Evolutionary conservation across 2,797 vertebrate species (phyloP).

Genomic region (Anabas testudineus): DNA sequence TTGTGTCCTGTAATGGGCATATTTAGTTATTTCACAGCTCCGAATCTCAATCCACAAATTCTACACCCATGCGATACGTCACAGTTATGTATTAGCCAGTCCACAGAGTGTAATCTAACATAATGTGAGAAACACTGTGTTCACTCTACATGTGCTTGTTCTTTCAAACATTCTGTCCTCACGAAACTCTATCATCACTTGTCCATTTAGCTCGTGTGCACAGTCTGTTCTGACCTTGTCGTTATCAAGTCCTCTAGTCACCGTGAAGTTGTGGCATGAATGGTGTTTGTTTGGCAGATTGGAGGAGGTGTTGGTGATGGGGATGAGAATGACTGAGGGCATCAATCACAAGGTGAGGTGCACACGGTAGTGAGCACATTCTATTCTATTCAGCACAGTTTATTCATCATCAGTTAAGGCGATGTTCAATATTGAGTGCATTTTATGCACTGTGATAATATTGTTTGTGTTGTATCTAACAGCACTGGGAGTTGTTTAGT

Average conservation of each 20-base stretch:
- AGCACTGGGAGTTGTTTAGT: conserved; percentile 90
- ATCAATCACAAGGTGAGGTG: conserved; percentile 87
- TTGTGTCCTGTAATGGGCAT: not conserved
- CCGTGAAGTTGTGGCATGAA: conserved; percentile 31
- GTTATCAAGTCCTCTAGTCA: conserved; percentile 7
- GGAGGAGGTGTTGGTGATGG: conserved; percentile 91
- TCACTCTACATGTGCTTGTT: conserved; percentile 28
- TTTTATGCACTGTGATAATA: not conserved
- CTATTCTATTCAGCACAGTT: not conserved
- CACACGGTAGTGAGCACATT: no score
- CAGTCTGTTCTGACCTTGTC: conserved; percentile 30
- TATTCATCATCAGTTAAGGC: not conserved
- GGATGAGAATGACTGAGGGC: conserved; percentile 89
- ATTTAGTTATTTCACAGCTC: conserved; percentile 1
- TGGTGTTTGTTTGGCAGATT: conserved; percentile 80
- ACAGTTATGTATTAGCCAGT: conserved; percentile 2
- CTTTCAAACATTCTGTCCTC: conserved; percentile 46
- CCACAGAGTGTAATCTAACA: not conserved
- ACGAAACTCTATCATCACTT: conserved; percentile 34
- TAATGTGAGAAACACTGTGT: conserved; percentile 17
- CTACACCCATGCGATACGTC: conserved; percentile 30
- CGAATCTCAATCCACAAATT: conserved; percentile 14
- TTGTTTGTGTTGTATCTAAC: conserved; percentile 13
- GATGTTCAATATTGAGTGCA: not conserved
- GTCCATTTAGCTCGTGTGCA: not conserved